A percentile compares a stretch with the other conserved stretches of the same genome.
phyloP scores from a whole-genome alignment of 2,888 invertebrate species.

The Teleogryllus oceanicus region DNA sequence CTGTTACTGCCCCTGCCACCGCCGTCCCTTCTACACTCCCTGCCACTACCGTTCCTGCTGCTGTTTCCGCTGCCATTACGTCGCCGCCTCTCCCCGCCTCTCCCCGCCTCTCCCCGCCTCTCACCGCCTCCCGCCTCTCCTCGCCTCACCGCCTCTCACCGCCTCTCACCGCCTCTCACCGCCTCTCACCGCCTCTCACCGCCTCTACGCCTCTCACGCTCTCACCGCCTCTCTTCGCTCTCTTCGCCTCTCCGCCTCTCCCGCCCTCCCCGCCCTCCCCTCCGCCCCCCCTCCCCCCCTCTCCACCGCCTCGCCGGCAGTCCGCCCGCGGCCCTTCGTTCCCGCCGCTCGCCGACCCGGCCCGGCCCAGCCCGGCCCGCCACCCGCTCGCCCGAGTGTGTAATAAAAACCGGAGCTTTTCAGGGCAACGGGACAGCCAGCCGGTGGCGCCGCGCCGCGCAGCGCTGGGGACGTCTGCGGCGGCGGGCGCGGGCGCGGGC shows the following conservation, averaged over 20 bases:
- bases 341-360: neutral
- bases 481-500: neutral
- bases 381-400: neutral
- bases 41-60: too few relatives aligned
- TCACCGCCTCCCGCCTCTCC: neutral
- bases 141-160: neutral
- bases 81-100: neutral
- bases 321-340: too few relatives aligned
- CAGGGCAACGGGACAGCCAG: constrained; percentile 3
- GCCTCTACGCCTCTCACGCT: neutral
- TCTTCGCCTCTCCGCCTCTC: neutral
- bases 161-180: too few relatives aligned
- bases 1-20: too few relatives aligned
- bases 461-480: neutral
- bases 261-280: neutral
- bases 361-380: neutral
- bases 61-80: too few relatives aligned
- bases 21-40: too few relatives aligned
- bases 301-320: too few relatives aligned
- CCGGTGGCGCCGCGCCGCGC: neutral
- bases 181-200: neutral
- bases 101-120: neutral
- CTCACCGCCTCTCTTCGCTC: neutral
- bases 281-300: too few relatives aligned
- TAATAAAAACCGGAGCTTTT: constrained; percentile 7